Conservation (phyloP, 2,888 invertebrate species). For the Margaritifera margaritifera region DNA sequence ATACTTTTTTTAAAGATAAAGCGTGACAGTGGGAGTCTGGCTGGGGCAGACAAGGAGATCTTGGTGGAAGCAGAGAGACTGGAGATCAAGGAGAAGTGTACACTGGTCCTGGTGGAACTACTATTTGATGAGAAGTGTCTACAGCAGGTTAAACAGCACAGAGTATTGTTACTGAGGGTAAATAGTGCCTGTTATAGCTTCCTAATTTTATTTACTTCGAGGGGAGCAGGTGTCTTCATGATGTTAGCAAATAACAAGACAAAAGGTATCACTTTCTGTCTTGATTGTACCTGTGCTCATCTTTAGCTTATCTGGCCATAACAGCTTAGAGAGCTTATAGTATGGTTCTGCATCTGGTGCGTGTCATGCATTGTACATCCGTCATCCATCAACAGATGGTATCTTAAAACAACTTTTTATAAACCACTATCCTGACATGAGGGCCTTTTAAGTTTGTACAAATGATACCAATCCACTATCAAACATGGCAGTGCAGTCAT, state of each 20-base stretch:
- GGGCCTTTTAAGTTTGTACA: no score
- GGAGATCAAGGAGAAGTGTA: conserved; percentile 94
- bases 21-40: conserved; percentile 34
- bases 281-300: no score
- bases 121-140: conserved; percentile 79
- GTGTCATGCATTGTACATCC: no score
- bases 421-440: no score
- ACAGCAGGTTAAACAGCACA: conserved; percentile 74
- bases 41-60: conserved; percentile 77
- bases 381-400: no score
- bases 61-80: conserved; percentile 89
- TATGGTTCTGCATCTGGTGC: no score
- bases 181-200: conserved; percentile 17
- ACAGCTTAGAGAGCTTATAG: no score
- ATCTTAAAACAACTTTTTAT: no score
- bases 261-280: background rate
- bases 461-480: no score
- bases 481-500: no score
- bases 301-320: no score
- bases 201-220: no score
- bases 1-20: conserved; percentile 28
- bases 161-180: conserved; percentile 65
- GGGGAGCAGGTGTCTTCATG: background rate
- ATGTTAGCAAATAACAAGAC: background rate
- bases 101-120: conserved; percentile 93